Conservation (phyloP, 1,140 invertebrate genomes). For the Brachionus rotundiformis region DNA sequence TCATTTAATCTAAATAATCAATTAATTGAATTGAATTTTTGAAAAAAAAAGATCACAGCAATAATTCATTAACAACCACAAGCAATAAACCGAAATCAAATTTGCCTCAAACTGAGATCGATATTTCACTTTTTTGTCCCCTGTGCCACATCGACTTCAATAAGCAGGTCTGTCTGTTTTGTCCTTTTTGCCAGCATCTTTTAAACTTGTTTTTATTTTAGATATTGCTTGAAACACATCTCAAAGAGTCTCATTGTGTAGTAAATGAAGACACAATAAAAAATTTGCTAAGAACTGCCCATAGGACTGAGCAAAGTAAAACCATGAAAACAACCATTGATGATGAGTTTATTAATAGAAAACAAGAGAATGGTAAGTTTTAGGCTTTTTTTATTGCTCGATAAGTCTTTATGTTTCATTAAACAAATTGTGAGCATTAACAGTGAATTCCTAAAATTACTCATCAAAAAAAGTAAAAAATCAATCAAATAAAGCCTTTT, state of each 20-base stretch:
- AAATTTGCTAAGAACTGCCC: conserved; percentile 7
- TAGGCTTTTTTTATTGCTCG: neutral
- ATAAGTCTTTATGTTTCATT: conserved; percentile 14
- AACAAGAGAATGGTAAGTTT: conserved; percentile 22
- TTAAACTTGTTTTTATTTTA: neutral
- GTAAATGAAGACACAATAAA: conserved; percentile 42
- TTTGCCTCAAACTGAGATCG: neutral
- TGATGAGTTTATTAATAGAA: neutral
- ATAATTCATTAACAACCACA: conserved; percentile 25
- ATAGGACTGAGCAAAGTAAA: neutral
- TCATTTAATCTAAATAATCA: neutral
- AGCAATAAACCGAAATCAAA: conserved; percentile 9
- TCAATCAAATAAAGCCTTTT: neutral
- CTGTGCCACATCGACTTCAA: conserved; percentile 2
- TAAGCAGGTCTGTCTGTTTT: neutral
- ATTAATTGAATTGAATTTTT: conserved; percentile 16
- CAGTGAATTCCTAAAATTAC: neutral
- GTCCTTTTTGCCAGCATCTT: neutral
- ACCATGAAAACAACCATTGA: neutral
- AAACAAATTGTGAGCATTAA: neutral
- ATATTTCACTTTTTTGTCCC: conserved; percentile 6
- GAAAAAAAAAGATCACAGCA: conserved; percentile 6
- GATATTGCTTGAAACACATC: conserved; percentile 13
- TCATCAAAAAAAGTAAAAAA: neutral
- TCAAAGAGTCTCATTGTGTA: conserved; percentile 36